Evolutionary conservation across 1,140 invertebrate species (phyloP).

Genomic region (Cyclina sinensis): DNA sequence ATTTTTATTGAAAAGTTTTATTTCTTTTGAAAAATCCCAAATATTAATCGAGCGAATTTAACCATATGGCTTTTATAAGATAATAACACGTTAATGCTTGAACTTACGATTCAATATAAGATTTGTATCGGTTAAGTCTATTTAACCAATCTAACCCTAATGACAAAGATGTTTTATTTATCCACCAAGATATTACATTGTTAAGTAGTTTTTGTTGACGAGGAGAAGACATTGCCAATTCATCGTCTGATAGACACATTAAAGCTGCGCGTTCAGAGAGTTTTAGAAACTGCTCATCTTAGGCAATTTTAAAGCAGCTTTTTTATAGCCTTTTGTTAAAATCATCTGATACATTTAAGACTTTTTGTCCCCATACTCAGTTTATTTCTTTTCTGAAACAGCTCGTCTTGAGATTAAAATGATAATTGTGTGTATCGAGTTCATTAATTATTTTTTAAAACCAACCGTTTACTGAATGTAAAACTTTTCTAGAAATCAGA

Average conservation of each 20-base stretch:
- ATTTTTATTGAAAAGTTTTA: not conserved
- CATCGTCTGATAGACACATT: not conserved
- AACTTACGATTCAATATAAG: not conserved
- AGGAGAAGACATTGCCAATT: not conserved
- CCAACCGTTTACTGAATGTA: too few relatives aligned
- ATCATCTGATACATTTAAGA: too few relatives aligned
- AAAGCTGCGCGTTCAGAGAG: too few relatives aligned
- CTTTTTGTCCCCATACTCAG: too few relatives aligned
- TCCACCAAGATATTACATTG: not conserved
- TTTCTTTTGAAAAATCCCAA: not conserved
- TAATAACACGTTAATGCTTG: slow-evolving; percentile 14
- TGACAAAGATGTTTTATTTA: slow-evolving; percentile 7
- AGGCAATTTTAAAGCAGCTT: too few relatives aligned
- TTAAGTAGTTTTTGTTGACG: not conserved
- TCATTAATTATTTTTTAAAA: too few relatives aligned
- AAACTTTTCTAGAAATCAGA: too few relatives aligned
- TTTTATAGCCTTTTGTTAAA: too few relatives aligned
- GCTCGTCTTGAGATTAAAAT: too few relatives aligned
- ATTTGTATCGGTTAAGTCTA: not conserved
- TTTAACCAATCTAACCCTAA: not conserved
- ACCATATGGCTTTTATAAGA: not conserved
- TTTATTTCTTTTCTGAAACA: too few relatives aligned
- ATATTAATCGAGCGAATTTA: slow-evolving; percentile 22
- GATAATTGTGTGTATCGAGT: too few relatives aligned
- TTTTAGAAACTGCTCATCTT: too few relatives aligned